Conservation (phyloP, 2,888 invertebrate genomes). For the Trichopria drosophilae region DNA sequence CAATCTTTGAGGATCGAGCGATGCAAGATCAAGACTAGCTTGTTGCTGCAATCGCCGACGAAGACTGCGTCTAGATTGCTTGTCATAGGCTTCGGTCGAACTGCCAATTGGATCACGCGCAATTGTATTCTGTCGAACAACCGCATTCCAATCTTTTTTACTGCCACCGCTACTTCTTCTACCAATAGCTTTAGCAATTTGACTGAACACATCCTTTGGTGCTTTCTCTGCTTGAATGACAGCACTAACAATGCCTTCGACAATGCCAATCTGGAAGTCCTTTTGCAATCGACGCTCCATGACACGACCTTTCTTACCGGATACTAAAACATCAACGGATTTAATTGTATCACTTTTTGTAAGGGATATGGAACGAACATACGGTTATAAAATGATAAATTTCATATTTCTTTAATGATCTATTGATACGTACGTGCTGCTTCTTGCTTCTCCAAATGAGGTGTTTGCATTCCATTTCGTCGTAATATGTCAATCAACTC, state of each 20-base stretch:
- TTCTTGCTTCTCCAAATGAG: slow-evolving; percentile 70
- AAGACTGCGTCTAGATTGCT: slow-evolving; percentile 72
- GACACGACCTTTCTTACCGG: slow-evolving; percentile 82
- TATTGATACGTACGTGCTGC: slow-evolving; percentile 61
- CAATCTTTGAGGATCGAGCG: slow-evolving; percentile 74
- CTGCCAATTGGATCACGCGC: slow-evolving; percentile 78
- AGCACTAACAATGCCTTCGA: slow-evolving; percentile 78
- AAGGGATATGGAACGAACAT: not conserved
- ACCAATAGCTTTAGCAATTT: slow-evolving; percentile 81
- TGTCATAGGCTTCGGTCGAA: slow-evolving; percentile 68
- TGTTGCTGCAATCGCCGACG: slow-evolving; percentile 71
- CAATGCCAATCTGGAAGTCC: slow-evolving; percentile 84
- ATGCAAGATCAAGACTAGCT: slow-evolving; percentile 65
- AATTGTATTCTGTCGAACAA: slow-evolving; percentile 73
- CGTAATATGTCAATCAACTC: slow-evolving; percentile 90
- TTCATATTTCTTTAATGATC: slow-evolving; percentile 1
- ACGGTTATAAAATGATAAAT: not conserved
- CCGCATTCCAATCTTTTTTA: slow-evolving; percentile 83
- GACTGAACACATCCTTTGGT: slow-evolving; percentile 79
- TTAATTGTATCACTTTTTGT: not conserved
- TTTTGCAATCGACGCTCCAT: slow-evolving; percentile 85
- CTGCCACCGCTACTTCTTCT: slow-evolving; percentile 62
- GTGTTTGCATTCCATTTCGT: slow-evolving; percentile 86
- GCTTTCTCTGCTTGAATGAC: slow-evolving; percentile 68
- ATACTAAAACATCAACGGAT: slow-evolving; percentile 61